phyloP scores from a whole-genome alignment of 2,113 vertebrate species.

The Heterochromis multidens region DNA sequence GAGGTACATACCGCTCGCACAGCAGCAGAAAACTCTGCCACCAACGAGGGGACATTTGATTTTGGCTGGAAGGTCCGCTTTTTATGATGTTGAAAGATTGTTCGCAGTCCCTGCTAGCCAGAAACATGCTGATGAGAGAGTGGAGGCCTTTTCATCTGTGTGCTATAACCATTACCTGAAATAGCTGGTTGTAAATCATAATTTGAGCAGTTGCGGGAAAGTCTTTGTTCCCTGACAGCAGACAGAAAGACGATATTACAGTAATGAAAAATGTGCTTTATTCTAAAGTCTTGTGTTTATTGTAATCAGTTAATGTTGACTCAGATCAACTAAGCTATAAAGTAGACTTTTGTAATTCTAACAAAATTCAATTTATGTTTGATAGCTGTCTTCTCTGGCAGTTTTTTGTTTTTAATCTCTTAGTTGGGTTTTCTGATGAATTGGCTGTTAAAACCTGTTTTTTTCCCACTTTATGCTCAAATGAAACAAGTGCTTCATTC shows the following conservation, averaged over 20 bases:
- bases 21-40: conserved; percentile 7
- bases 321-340: not conserved
- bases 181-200: conserved; percentile 27
- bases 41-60: conserved; percentile 9
- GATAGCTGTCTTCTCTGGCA: not conserved
- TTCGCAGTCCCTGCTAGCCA: conserved; percentile 16
- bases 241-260: not conserved
- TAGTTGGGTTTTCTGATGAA: not conserved
- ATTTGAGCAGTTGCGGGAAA: not conserved
- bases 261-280: not conserved
- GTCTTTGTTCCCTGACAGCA: not conserved
- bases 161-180: conserved; percentile 30
- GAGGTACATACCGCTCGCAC: conserved; percentile 5
- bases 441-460: not conserved
- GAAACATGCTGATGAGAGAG: conserved; percentile 33
- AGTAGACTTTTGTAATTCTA: not conserved
- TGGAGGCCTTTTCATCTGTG: conserved; percentile 36
- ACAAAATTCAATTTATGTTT: not conserved
- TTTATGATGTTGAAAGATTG: conserved; percentile 45
- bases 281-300: not conserved
- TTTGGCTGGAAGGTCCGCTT: conserved; percentile 30
- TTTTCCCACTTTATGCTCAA: not conserved
- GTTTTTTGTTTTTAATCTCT: not conserved
- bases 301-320: not conserved
- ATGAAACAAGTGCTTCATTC: not conserved